Base-by-base conservation (phyloP, 1,140 invertebrate genomes). In the Zaprionus inermis region DNA sequence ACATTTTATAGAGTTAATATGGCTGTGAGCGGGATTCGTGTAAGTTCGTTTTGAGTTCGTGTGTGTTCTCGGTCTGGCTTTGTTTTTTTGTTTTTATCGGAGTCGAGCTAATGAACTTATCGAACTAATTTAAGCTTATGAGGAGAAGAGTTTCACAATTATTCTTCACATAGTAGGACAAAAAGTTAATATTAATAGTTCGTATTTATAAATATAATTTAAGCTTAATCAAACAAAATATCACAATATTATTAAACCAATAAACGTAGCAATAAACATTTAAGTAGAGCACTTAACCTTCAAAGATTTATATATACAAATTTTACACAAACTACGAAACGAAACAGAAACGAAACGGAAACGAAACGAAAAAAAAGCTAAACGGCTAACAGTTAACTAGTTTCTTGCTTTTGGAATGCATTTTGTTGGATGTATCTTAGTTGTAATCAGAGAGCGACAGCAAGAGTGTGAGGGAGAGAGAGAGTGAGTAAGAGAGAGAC, bases 341-440 rank as follows among this genome's bases (percentile, higher is more conserved):
- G 60, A 38, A 72, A 72, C 61, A 41, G 28, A 59, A 44, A 67
- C 56, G 41, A 34, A 51, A 68, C n/a, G 65, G 65, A 36, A 38
- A 54, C 59, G 44, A 32, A 54, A 63, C 34, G 20, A 38, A 56
- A 64, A 28, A 51, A 75, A 55, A 55, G 41, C 61, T 76, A 38
- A 75, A 75, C 79, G 77, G 82, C 88, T 88, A 88, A 88, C 79
- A 79, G 82, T 86, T 88, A 88, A 88, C 83, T 86, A 86, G 83
- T 88, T 85, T 88, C 63, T 77, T 74, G 84, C 84, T 88, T 86
- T 88, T 86, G 83, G 83, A 86, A 86, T 86, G 83, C 84, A 86
- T 77, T 88, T 61, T 69, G 78, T 86, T 86, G 76, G 66, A 64
- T 71, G n/a, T 61, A 38, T 65, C 64, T 41, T 67, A 66, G 52